Percentiles rank a stretch among this genome's conserved stretches.
phyloP scores from a whole-genome alignment of 2,888 invertebrate species.

The Corythucha ciliata region DNA sequence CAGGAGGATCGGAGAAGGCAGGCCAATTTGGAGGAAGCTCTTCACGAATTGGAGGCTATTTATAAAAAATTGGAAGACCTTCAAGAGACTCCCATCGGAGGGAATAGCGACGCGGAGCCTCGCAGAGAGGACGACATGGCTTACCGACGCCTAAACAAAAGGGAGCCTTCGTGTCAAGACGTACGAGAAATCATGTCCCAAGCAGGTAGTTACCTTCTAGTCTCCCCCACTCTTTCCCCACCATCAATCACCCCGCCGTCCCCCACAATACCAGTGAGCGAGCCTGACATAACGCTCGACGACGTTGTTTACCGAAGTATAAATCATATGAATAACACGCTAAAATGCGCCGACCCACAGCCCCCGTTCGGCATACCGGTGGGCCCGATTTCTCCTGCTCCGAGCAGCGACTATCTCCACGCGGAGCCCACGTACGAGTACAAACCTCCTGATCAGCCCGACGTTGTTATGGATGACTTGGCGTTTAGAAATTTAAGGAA shows the following conservation, averaged over 20 bases:
- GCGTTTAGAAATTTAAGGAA: slow-evolving; percentile 77
- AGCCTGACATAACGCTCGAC: slow-evolving; percentile 73
- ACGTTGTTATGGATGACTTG: slow-evolving; percentile 76
- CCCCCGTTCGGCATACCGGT: slow-evolving; percentile 86
- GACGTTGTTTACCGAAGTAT: slow-evolving; percentile 76
- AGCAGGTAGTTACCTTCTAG: slow-evolving; percentile 56
- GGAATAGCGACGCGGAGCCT: slow-evolving; percentile 51
- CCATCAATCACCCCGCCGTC: slow-evolving; percentile 31
- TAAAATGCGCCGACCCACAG: slow-evolving; percentile 66
- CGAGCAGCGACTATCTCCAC: slow-evolving; percentile 76
- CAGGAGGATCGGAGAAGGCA: slow-evolving; percentile 46
- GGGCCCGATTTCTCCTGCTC: slow-evolving; percentile 69
- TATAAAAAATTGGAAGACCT: slow-evolving; percentile 78
- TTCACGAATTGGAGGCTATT: slow-evolving; percentile 83
- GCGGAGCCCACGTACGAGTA: slow-evolving; percentile 50
- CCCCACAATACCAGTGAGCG: slow-evolving; percentile 39
- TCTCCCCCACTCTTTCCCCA: slow-evolving; percentile 53
- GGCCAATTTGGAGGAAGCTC: slow-evolving; percentile 74
- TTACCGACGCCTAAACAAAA: slow-evolving; percentile 59
- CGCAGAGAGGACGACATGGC: slow-evolving; percentile 63
- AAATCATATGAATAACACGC: slow-evolving; percentile 61
- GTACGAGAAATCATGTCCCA: slow-evolving; percentile 45
- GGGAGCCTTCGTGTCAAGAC: slow-evolving; percentile 46
- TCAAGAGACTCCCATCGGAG: slow-evolving; percentile 48
- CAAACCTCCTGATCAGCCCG: slow-evolving; percentile 55